Evolutionary conservation across 2,113 vertebrate species (phyloP).

Genomic region (Nicator chloris): DNA sequence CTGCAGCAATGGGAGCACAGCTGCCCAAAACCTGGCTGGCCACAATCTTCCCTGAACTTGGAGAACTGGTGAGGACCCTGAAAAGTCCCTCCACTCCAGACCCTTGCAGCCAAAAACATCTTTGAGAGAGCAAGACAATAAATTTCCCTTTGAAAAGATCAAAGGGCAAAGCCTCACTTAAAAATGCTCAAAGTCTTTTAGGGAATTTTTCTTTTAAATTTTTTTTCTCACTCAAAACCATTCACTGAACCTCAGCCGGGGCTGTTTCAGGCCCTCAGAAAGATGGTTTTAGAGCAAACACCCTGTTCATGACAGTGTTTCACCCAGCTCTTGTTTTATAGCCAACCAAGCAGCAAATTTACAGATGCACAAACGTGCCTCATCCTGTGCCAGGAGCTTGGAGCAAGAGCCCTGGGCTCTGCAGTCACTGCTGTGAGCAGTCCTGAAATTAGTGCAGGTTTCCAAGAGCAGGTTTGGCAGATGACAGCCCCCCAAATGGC

Average conservation of each 20-base stretch:
- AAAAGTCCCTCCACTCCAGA: background rate
- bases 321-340: background rate
- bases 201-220: background rate
- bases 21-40: background rate
- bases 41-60: background rate
- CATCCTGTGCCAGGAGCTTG: background rate
- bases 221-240: background rate
- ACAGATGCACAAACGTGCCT: background rate
- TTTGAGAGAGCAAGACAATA: background rate
- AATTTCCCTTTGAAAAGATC: background rate
- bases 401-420: background rate
- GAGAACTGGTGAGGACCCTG: background rate
- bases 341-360: background rate
- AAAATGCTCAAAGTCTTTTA: background rate
- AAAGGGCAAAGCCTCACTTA: background rate
- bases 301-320: background rate
- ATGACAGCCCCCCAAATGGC: accelerated
- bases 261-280: background rate
- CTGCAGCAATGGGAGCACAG: background rate
- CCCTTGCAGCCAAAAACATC: background rate
- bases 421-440: background rate
- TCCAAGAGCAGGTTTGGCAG: background rate
- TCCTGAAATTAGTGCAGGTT: background rate
- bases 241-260: background rate
- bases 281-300: background rate